Base-by-base conservation (phyloP, 2,797 vertebrate genomes). In the Cygnus olor region DNA sequence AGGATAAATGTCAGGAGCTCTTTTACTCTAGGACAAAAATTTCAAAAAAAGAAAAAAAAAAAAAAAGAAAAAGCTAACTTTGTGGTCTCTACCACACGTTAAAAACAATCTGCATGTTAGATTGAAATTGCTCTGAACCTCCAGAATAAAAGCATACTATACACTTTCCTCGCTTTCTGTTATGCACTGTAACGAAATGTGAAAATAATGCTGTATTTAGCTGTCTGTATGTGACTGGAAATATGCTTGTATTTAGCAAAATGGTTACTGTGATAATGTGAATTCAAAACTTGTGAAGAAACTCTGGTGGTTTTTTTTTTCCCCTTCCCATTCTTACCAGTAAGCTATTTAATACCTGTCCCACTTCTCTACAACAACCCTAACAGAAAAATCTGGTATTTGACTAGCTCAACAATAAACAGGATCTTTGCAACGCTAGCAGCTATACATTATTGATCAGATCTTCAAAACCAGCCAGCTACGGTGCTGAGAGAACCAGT, bases 211-310 rank as follows among this genome's bases (percentile, higher is more conserved):
- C 98, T 97, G 96, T 98, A 98, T 97, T 97, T 98, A 98, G 98
- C 97, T 97, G 97, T 98, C 97, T 97, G 97, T 98, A 97, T 85
- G 97, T 98, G 98, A 98, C 98, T 98, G 97, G 96, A 97, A 98
- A 98, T 94, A 97, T 98, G 98, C 98, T 97, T 98, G 98, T 98
- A 98, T 97, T 98, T 98, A 98, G 98, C 98, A 98, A 98, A 98
- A 97, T 96, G 97, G 94, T 98, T 98, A 98, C 98, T 95, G 97
- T 98, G 97, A 97, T 97, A 93, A 88, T 95, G 97, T 98, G 97
- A 98, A 98, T 97, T 97, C 95, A 94, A 98, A 96, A 96, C 96
- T 94, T 98, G 96, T 98, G 97, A 97, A 97, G 95, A 96, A 93
- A 89, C 70, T 69, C 72, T 79, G 94, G 80, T 2, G 0, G 9